These are phyloP conservation scores for Coelogynopora nodosa DNA, from an alignment of 2,888 invertebrate genomes.

Conservation along the genomic window DNA sequence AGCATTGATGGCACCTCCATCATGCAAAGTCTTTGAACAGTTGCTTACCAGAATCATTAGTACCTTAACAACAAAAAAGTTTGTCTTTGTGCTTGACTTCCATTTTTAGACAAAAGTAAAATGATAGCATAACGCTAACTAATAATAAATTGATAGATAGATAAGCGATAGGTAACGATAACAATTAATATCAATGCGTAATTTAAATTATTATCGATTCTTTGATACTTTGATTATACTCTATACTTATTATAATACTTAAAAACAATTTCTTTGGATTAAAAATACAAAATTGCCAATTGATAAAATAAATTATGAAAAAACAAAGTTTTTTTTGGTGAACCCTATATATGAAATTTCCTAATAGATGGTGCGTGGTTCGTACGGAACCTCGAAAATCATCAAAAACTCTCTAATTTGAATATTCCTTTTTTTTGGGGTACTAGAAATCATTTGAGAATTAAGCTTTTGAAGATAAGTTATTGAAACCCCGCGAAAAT, in stretches of 20 bases:
- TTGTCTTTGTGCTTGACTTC: background rate
- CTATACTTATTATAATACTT: no score
- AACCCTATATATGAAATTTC: background rate
- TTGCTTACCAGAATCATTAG: background rate
- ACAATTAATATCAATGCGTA: background rate
- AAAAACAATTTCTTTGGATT: no score
- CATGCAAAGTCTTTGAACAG: background rate
- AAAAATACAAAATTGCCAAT: no score
- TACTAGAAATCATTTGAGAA: no score
- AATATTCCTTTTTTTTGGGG: no score
- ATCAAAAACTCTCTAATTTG: no score
- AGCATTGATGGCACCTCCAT: constrained; percentile 18
- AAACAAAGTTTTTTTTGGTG: background rate
- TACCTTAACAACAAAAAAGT: constrained; percentile 3
- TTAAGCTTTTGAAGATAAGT: no score
- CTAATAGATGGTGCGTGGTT: no score
- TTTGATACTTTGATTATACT: background rate
- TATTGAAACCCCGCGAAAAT: no score
- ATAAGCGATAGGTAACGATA: background rate
- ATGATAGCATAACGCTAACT: background rate
- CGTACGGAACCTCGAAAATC: no score
- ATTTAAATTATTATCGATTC: background rate
- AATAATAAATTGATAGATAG: background rate
- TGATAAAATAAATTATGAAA: background rate
- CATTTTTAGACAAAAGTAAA: background rate